Base-by-base conservation (phyloP, 2,888 invertebrate genomes). In the Dasysyrphus albostriatus region DNA sequence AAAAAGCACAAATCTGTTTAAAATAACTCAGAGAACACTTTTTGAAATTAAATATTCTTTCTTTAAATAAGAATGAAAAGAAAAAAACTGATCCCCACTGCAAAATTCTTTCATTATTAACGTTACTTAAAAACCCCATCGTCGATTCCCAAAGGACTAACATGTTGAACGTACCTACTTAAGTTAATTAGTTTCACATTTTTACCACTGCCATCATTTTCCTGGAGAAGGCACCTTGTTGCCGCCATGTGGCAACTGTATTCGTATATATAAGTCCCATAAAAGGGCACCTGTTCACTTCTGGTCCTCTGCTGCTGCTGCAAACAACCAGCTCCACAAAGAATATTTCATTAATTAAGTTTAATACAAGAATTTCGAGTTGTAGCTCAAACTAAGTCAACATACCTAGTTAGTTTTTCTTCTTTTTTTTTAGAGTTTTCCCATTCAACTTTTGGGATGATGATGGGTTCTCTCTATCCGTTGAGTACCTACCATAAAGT, bases 311-410 rank as follows among this genome's bases (percentile, higher is more conserved):
- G 39, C 61, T 61, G 44, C 61, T 42, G 39, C 58, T 24, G 39
- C 77, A 65, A 34, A 16, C 34, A 14, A 12, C 34, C 51, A 51
- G 19, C 19, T 69, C 32, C 37, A 63, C 72, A 73, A 69, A 74
- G 78, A 83, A 69, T 67, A 74, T 69, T 74, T 80, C 70, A 80
- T 84, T 84, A 84, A 84, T 74, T 80, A 75, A 75, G 70, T 75
- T 72, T 37, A 59, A 76, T 72, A 75, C 49, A 84, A 49, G 63
- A 75, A 78, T 69, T 83, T 69, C 54, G 16, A 78, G 75, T 59
- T 54, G 59, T 29, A 65, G 75, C 65, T 37, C 65, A 74, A 83
- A 75, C 75, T 80, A 65, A 84, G 75, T 79, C 75, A 84, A 75
- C 83, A 75, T 34, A 65, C 10, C 7, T 47, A 10, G 32, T n/a